Base-by-base conservation (phyloP, 2,888 invertebrate species). In the Proisotoma minuta region DNA sequence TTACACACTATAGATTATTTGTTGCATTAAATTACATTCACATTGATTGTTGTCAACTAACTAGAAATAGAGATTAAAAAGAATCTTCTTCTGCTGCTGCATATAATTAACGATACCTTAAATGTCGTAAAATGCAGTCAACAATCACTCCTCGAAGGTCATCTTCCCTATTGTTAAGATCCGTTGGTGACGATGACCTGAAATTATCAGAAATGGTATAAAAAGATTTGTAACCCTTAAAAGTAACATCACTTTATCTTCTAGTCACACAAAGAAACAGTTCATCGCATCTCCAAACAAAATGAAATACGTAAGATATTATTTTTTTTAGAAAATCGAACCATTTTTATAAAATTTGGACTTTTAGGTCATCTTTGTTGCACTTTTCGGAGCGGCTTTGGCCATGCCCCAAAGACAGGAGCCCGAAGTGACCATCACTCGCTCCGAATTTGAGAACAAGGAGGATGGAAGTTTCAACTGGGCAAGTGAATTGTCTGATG, bases 381-480 rank as follows among this genome's bases (percentile, higher is more conserved):
- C 51, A 48, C 22, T 62, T 18, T 40, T 62, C 34, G 62, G 29
- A 27, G 59, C 40, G 24, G 54, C 40, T n/a, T 5, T n/a, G 20
- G 59, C 53, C 15, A 28, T 57, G 27, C 48, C 62, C 40, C 57
- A 60, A 61, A 5, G 20, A 20, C 48, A 59, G 27, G 26, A 40
- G n/a, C 27, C 39, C 1, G 66, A 66, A 15, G 60, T 60, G 5
- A 60, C 60, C 26, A 54, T 66, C 49, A 52, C 62, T 12, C 57
- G 62, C 20, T 62, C 62, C 39, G 66, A 66, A 40, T 63, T 60
- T 22, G 66, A 66, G 15, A 49, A 57, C 34, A 52, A 60, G 29
- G 66, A 60, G 22, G 66, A 66, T 49, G n/a, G n/a, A n/a, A 66
- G 57, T 24, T 66, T 63, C 56, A 57, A 24, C 29, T 66, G 62